Percentiles rank a stretch among this genome's conserved stretches.
Evolutionary conservation across 2,797 vertebrate genomes (phyloP).

Genomic region (Peromyscus melanophrys): DNA sequence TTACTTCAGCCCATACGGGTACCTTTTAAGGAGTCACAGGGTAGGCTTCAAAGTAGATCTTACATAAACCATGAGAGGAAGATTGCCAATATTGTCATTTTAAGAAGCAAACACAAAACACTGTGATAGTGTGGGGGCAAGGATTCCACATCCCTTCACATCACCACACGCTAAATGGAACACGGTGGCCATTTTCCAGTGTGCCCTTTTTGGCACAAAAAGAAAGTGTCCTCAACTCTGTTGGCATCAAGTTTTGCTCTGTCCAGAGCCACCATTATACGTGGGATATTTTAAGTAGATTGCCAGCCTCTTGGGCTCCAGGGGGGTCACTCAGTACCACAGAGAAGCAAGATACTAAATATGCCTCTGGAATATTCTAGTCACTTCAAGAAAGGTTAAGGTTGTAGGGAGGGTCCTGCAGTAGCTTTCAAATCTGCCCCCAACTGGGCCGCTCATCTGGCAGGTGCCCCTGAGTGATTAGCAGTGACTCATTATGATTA

Average conservation of each 20-base stretch:
- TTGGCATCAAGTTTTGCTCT: conserved; percentile 40
- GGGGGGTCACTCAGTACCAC: conserved; percentile 54
- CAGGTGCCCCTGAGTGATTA: conserved; percentile 72
- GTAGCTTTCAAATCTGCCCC: conserved; percentile 72
- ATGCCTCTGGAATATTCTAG: conserved; percentile 71
- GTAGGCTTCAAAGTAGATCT: background rate
- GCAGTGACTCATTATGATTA: conserved; percentile 62
- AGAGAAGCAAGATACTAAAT: conserved; percentile 71
- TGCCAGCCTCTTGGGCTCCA: conserved; percentile 41
- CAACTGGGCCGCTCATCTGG: conserved; percentile 58
- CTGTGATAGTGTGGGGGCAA: background rate
- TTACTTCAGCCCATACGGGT: background rate
- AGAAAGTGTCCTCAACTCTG: background rate
- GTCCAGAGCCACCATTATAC: conserved; percentile 50
- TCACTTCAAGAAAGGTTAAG: conserved; percentile 72
- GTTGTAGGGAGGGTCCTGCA: conserved; percentile 63
- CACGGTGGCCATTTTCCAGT: background rate
- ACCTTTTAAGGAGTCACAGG: background rate
- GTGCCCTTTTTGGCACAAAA: conserved; percentile 46
- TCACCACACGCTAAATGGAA: background rate
- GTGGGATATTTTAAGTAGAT: conserved; percentile 44
- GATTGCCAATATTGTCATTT: background rate
- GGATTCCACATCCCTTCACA: background rate
- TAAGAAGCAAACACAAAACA: background rate
- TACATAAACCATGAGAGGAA: background rate